phyloP scores from a whole-genome alignment of 2,113 vertebrate genomes.

The Chaetops frenatus region DNA sequence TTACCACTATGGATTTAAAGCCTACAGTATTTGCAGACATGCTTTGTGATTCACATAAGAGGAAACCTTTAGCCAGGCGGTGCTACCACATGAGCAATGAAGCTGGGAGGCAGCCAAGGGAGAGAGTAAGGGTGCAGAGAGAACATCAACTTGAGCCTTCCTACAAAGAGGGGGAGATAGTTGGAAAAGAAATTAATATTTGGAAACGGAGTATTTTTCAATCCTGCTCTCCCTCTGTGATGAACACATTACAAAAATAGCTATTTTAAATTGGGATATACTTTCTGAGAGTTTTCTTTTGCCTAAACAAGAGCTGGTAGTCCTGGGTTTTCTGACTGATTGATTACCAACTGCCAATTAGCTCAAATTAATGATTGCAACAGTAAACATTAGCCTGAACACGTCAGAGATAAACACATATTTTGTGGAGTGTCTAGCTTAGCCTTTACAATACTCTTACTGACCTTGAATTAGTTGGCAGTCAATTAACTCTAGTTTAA shows the following conservation, averaged over 20 bases:
- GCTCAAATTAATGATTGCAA: not conserved
- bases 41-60: not conserved
- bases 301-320: not conserved
- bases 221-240: not conserved
- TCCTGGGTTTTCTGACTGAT: not conserved
- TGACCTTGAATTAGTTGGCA: not conserved
- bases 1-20: not conserved
- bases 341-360: not conserved
- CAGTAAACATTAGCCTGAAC: not conserved
- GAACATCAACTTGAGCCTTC: rapidly evolving
- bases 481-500: not conserved
- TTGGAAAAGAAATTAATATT: not conserved
- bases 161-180: not conserved
- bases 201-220: not conserved
- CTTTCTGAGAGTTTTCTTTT: not conserved
- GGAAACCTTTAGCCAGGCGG: not conserved
- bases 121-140: rapidly evolving
- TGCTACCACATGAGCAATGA: not conserved
- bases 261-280: not conserved
- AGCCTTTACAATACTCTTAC: not conserved
- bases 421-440: not conserved
- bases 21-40: not conserved
- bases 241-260: not conserved
- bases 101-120: not conserved
- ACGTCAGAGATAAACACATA: not conserved